These are phyloP conservation scores for Lithophane ornitopus DNA, from an alignment of 2,888 invertebrate genomes.

Conservation along the genomic window DNA sequence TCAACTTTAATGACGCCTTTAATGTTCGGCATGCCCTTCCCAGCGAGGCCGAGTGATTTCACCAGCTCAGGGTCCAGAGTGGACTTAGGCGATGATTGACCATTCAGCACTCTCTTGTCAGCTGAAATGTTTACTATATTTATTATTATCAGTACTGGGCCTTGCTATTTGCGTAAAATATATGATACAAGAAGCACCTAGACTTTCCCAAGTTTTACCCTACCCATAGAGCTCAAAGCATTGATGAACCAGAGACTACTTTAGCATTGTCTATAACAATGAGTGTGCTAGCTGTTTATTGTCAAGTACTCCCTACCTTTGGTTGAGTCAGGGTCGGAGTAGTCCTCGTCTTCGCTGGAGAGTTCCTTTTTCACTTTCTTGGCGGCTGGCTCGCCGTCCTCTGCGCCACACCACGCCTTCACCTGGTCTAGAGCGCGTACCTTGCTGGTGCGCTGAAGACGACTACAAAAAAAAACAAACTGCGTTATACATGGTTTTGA, in stretches of 20 bases:
- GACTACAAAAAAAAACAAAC: slow-evolving; percentile 78
- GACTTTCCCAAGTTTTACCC: not conserved
- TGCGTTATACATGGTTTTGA: not conserved
- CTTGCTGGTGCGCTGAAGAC: slow-evolving; percentile 94
- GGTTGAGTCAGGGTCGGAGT: slow-evolving; percentile 83
- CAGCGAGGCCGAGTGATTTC: slow-evolving; percentile 88
- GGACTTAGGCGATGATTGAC: slow-evolving; percentile 86
- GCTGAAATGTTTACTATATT: slow-evolving; percentile 75
- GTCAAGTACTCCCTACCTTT: slow-evolving; percentile 70
- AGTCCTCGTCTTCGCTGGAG: slow-evolving; percentile 89
- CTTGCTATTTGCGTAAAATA: slow-evolving; percentile 47
- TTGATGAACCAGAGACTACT: not conserved
- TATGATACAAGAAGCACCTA: slow-evolving; percentile 30
- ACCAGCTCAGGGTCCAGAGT: slow-evolving; percentile 89
- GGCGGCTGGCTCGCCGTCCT: slow-evolving; percentile 83
- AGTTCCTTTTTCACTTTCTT: slow-evolving; percentile 91
- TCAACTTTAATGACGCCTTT: slow-evolving; percentile 94
- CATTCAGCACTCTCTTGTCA: slow-evolving; percentile 87
- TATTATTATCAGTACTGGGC: slow-evolving; percentile 60
- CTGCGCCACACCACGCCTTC: slow-evolving; percentile 95
- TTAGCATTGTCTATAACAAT: slow-evolving; percentile 15
- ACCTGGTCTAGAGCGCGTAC: slow-evolving; percentile 95
- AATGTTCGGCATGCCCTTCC: slow-evolving; percentile 90
- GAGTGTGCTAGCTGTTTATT: slow-evolving; percentile 28
- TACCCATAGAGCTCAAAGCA: not conserved